Percentiles rank a stretch among this genome's conserved stretches.
Conservation (phyloP, 2,888 invertebrate genomes). For the Metallyticus violacea region DNA sequence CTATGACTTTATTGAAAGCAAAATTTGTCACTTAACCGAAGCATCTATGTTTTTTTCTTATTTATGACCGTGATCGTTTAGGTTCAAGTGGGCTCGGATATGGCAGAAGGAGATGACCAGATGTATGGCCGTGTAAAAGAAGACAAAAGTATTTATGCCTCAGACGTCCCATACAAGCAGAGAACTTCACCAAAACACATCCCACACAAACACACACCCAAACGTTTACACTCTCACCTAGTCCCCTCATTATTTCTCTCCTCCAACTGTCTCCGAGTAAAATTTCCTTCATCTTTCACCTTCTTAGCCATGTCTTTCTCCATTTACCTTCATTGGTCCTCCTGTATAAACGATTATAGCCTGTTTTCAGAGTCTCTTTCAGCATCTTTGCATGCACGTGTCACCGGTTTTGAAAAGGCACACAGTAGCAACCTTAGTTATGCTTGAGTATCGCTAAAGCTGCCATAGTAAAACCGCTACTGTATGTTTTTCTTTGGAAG, state of each 20-base stretch:
- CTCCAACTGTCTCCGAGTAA: not conserved
- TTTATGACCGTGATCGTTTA: not conserved
- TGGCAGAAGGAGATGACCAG: not conserved
- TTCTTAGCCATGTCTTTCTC: not conserved
- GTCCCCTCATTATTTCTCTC: not conserved
- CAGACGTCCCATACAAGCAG: not conserved
- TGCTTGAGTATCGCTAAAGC: no score
- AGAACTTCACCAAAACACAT: not conserved
- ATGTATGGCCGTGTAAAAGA: not conserved
- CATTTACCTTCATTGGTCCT: not conserved
- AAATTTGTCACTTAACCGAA: not conserved
- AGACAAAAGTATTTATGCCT: not conserved
- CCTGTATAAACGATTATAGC: not conserved
- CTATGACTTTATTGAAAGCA: not conserved
- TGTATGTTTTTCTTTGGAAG: no score
- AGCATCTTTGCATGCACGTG: not conserved
- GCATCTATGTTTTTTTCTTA: no score
- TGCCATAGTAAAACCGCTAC: no score
- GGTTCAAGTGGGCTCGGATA: not conserved
- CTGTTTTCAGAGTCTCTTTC: not conserved
- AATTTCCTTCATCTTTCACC: conserved; percentile 6
- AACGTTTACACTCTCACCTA: not conserved
- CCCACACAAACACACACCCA: not conserved
- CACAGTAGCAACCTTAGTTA: not conserved
- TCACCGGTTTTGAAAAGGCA: not conserved